Base-by-base conservation (phyloP, 2,113 vertebrate genomes). In the Desmodus rotundus region DNA sequence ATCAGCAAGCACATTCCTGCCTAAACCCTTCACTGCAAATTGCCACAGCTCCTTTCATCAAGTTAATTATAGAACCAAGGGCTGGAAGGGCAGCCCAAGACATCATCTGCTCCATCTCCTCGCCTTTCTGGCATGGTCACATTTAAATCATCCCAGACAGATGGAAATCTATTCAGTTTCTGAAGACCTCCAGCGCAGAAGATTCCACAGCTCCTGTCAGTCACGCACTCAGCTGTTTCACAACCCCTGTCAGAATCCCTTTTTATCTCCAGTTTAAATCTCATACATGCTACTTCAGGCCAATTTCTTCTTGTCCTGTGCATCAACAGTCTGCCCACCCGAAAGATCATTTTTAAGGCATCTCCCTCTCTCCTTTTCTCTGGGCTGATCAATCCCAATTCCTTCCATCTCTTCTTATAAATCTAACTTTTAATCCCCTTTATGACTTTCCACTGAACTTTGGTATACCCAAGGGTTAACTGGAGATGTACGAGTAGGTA, bases 61-160 rank as follows among this genome's bases (percentile, higher is more conserved):
- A 74, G 95, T 91, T 97, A 97, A 97, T 98, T 97, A 97, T 70
- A 96, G 91, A 96, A 97, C 72, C 90, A 50, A 95, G 68, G 91
- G 45, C 91, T 97, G 56, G 91, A 90, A 92, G 70, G 78, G 58
- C 47, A 92, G 91, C 43, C 70, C 70, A 78, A 65, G 80, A 93
- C 89, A 93, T 95, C 78, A 76, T 91, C 70, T 94, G 54, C 41
- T 87, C 68, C 91, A 83, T 91, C 72, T 92, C 72, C 36, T 85
- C 8, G 12, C 81, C 81, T 95, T 92, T 96, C 96, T 92, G 82
- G 82, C 91, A 67, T 0, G 16, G 77, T 50, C 94, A 58, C 70
- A 85, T 91, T 96, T 97, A 97, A 98, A 97, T 97, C 95, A 96
- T 87, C 94, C 72, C 80, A 78, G 96, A 95, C 91, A 92, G 96